Percentiles rank a stretch among this genome's conserved stretches.
phyloP scores from a whole-genome alignment of 2,797 vertebrate genomes.

The Gymnoscopelus microlampas region DNA sequence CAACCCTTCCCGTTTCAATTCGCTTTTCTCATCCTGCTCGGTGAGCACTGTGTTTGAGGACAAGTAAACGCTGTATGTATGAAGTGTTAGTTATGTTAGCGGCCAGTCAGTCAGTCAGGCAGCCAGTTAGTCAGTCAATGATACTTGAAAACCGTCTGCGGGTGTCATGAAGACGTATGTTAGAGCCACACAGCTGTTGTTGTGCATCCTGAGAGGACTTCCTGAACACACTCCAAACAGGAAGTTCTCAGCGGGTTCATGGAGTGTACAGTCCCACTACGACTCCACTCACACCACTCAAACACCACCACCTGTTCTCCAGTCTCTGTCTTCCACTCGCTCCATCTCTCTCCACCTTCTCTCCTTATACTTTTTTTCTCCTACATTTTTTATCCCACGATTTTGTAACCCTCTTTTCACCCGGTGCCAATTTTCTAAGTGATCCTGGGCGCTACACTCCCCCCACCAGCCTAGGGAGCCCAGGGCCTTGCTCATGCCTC shows the following conservation, averaged over 20 bases:
- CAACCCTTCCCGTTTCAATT: not conserved
- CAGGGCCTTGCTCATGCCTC: no score
- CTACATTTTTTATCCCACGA: no score
- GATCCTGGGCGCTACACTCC: no score
- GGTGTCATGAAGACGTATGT: no score
- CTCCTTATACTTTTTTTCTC: no score
- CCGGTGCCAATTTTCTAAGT: no score
- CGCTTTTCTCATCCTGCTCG: not conserved
- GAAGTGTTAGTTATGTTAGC: slow-evolving; percentile 9
- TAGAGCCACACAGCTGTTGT: slow-evolving; percentile 49
- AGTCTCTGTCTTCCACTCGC: no score
- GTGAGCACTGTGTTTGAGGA: slow-evolving; percentile 6
- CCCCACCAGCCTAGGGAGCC: no score
- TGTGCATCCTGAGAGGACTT: slow-evolving; percentile 30
- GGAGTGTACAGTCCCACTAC: slow-evolving; percentile 18
- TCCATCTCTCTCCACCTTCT: no score
- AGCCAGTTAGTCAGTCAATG: slow-evolving; percentile 16
- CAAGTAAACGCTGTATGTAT: slow-evolving; percentile 6
- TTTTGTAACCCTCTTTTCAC: no score
- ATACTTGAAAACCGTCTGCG: no score
- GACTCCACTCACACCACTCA: slow-evolving; percentile 2
- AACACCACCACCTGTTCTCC: not conserved
- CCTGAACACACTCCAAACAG: slow-evolving; percentile 52
- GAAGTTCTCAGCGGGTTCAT: slow-evolving; percentile 34
- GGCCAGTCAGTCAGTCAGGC: slow-evolving; percentile 15